Evolutionary conservation across 2,797 vertebrate species (phyloP), one percentile per base, ranked within the genome.

Genomic region (Lemur catta): DNA sequence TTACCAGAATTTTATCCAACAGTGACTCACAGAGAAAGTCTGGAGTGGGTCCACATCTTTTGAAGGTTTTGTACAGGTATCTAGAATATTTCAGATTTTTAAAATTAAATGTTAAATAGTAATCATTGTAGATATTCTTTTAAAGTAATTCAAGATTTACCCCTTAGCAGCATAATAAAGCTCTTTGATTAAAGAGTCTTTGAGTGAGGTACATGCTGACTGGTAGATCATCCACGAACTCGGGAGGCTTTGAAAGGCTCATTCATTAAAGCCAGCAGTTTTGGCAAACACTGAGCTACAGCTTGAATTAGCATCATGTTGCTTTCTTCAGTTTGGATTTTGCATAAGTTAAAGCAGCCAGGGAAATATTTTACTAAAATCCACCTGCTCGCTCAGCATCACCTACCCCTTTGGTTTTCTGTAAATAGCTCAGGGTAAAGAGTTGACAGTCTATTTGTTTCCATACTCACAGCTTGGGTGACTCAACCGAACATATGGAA

Each of bases 211-310:
- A 4, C 38, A 10, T 65, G 67, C 65, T 78, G 81, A 75, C 91
- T 91, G 74, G 91, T 69, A 84, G 94, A 81, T 57, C 43, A 18
- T 91, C 79, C 61, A 41, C 2, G 24, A 91, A n/a, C 82, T 65
- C n/a, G 35, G 85, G 78, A 92, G 65, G 79, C 92, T 97, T 96
- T 94, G 95, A 95, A 95, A 95, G 86, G 48, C 55, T 93, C 94
- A 96, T 97, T 97, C 89, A 96, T 98, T 97, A 97, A 89, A 97
- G 89, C 71, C 94, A 87, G 96, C 91, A 97, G 93, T 88, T 96
- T 97, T 97, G 97, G 97, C 94, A 97, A 96, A 97, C 79, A 79
- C 82, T 94, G 86, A 96, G 93, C 85, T 75, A 75, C 92, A 91
- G 96, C 93, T 97, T 95, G 95, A 96, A 97, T 97, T 97, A 95